These are phyloP conservation scores for Forbesichthys papilliferus DNA, from an alignment of 2,113 vertebrate species.

Conservation along the genomic window DNA sequence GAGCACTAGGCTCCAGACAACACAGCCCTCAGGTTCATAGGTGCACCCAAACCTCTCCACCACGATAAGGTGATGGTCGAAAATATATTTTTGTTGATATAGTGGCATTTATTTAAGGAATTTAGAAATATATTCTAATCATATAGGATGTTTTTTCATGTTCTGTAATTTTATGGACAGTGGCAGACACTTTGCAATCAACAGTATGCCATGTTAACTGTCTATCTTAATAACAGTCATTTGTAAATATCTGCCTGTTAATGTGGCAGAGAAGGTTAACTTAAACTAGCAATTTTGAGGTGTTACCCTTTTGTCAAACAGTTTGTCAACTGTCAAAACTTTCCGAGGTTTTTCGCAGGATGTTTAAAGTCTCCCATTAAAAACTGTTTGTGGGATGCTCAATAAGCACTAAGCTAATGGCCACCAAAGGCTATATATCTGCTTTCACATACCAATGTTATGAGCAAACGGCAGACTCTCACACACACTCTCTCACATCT, in stretches of 20 bases:
- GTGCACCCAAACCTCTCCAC: no score
- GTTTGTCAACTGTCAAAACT: slow-evolving; percentile 38
- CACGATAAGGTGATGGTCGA: no score
- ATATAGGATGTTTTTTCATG: no score
- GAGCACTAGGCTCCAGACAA: no score
- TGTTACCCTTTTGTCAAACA: slow-evolving; percentile 30
- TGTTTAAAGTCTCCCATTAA: slow-evolving; percentile 10
- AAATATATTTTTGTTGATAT: no score
- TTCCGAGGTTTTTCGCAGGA: not conserved
- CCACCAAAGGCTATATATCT: slow-evolving; percentile 41
- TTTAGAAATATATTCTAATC: no score
- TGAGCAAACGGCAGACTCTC: slow-evolving; percentile 46
- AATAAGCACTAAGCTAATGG: slow-evolving; percentile 22
- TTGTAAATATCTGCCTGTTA: slow-evolving; percentile 15
- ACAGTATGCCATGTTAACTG: not conserved
- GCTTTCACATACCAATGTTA: slow-evolving; percentile 62
- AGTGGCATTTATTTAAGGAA: no score
- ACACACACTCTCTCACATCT: not conserved
- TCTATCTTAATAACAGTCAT: slow-evolving; percentile 13
- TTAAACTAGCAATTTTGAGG: slow-evolving; percentile 33
- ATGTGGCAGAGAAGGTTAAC: slow-evolving; percentile 28
- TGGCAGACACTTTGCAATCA: slow-evolving; percentile 4
- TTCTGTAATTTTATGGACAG: not conserved
- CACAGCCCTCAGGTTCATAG: no score
- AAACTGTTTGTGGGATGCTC: slow-evolving; percentile 4